Base-by-base conservation (phyloP, 2,888 invertebrate genomes). In the Lycia hirtaria region DNA sequence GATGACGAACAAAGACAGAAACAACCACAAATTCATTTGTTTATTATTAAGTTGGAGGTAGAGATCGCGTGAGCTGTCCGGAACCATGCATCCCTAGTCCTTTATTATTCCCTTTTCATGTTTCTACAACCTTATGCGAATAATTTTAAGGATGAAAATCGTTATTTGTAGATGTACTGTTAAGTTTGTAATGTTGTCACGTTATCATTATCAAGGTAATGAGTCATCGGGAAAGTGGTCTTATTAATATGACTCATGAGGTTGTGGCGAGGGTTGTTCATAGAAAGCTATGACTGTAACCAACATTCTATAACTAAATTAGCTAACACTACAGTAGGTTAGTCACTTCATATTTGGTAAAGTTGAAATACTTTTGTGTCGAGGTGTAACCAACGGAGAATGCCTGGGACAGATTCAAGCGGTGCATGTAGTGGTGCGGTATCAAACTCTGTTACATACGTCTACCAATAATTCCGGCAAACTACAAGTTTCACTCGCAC, bases 141-240 rank as follows among this genome's bases (percentile, higher is more conserved):
- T 41, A 1, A 7, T 0, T 2, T 52, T 80, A 83, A 68, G 65
- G 80, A 70, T 65, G 24, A 71, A 62, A 68, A 62, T 75, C 5
- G 19, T 19, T 45, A 4, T 43, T 28, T 7, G 10, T 48, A 59
- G 10, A n/a, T 6, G 45, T 17, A 49, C 4, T 38, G 32, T 32
- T 47, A 62, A 52, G 33, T 57, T 66, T 52, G 69, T 68, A 64
- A 71, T 63, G 68, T 71, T 65, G 68, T 72, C 70, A 75, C 69
- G 71, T 75, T 77, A 78, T 81, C 77, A 81, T 85, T 86, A 86
- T 83, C 81, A 85, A 80, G 75, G 77, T 82, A 86, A 87, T 90
- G 88, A 88, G 81, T 90, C 88, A 89, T 78, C 79, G 74, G 71
- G 72, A 78, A 81, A 80, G 74, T 81, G 76, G 78, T 71, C 79